Evolutionary conservation across 1,140 invertebrate species (phyloP).

Genomic region (Grapholita molesta): DNA sequence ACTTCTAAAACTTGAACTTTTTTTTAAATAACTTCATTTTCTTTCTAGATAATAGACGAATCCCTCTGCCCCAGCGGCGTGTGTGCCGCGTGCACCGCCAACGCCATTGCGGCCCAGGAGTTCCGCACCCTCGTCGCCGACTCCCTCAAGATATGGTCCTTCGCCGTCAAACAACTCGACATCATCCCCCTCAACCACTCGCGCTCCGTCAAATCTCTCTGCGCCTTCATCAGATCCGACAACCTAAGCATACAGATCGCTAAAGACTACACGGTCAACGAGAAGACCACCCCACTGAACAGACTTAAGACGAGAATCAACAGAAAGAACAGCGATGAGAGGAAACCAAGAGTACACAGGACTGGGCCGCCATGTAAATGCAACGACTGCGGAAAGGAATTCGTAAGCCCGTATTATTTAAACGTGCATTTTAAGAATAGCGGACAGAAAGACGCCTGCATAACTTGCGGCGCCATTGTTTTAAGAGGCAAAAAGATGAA

Average conservation of each 20-base stretch:
- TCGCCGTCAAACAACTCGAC: constrained; percentile 39
- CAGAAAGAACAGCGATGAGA: constrained; percentile 31
- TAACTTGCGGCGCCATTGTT: constrained; percentile 44
- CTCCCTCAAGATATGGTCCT: constrained; percentile 47
- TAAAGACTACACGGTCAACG: constrained; percentile 41
- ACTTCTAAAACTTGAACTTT: too few relatives aligned
- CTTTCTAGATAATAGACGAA: constrained; percentile 55
- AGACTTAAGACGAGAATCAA: constrained; percentile 38
- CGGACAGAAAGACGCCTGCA: constrained; percentile 58
- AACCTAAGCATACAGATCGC: constrained; percentile 44
- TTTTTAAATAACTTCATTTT: constrained; percentile 11
- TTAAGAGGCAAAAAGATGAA: constrained; percentile 49
- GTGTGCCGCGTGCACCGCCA: constrained; percentile 46
- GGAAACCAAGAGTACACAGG: constrained; percentile 40
- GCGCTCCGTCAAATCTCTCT: constrained; percentile 41
- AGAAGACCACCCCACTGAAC: constrained; percentile 39
- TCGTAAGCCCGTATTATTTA: constrained; percentile 59
- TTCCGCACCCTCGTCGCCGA: constrained; percentile 47
- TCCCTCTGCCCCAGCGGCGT: constrained; percentile 39
- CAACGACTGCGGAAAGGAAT: constrained; percentile 61
- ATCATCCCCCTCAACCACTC: constrained; percentile 20
- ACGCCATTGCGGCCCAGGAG: constrained; percentile 47
- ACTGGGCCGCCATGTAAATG: constrained; percentile 50
- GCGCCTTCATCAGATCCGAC: constrained; percentile 43
- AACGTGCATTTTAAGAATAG: constrained; percentile 66